Base-by-base conservation (phyloP, 2,113 vertebrate species). In the Cyanoderma ruficeps region DNA sequence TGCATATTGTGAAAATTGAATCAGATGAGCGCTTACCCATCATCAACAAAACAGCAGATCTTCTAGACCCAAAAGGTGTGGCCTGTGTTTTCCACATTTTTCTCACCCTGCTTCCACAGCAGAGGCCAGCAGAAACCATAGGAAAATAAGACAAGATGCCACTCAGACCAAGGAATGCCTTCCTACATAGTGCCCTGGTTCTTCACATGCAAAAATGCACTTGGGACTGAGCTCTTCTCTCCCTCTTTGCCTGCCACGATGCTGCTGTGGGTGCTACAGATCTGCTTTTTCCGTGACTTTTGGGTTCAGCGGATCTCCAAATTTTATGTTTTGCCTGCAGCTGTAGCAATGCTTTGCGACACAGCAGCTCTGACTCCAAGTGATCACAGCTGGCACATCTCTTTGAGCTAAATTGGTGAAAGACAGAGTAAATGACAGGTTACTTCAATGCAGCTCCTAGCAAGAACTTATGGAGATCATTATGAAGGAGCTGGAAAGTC, bases 381-480 rank as follows among this genome's bases (percentile, higher is more conserved):
- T 44, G 81, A 96, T 96, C 89, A 76, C 96, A 97, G 96, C 94
- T 96, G 95, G 89, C 5, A 0, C 69, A 69, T 92, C 77, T 84
- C 65, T 96, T 96, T 92, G 90, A 96, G 96, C 39, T 86, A 88
- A 97, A 82, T 72, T 93, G 69, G 90, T 96, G 96, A 96, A 95
- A 93, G 92, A 87, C 96, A 95, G 93, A 78, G 65, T 89, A 96
- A 97, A 97, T 95, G 92, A 96, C 96, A 94, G 89, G 94, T 96
- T 97, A 42, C 39, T 92, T 96, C 94, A 94, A 96, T 93, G 94
- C 60, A 76, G 46, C 59, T 93, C 70, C 94, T 89, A 96, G 74
- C 13, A 92, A 79, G 91, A 96, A 94, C 83, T 93, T 79, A 87
- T 0, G 16, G 83, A 90, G 83, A 87, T 95, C 93, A 94, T 94